A percentile compares a stretch with the other conserved stretches of the same genome.
Conservation (phyloP, 1,140 invertebrate genomes). For the Neodiprion fabricii region DNA sequence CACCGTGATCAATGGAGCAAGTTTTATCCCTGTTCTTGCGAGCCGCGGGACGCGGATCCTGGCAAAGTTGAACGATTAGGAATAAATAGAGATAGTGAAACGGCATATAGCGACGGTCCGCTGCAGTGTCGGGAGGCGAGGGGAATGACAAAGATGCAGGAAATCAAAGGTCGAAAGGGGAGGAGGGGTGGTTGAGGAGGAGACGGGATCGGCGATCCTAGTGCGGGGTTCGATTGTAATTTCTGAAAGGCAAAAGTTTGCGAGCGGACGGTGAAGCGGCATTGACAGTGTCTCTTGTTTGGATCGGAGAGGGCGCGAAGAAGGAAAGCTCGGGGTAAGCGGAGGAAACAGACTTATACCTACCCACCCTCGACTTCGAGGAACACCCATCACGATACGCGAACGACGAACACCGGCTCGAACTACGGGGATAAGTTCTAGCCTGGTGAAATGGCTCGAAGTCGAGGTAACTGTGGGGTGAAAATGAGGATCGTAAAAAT, state of each 20-base stretch:
- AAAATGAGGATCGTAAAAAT: slow-evolving; percentile 13
- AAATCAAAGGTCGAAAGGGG: too few relatives aligned
- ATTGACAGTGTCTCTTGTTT: not conserved
- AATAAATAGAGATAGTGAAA: not conserved
- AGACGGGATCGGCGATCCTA: not conserved
- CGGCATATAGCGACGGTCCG: not conserved
- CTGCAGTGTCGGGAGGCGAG: not conserved
- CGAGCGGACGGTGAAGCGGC: not conserved
- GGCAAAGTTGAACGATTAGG: slow-evolving; percentile 1
- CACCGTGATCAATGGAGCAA: not conserved
- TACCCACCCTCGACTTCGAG: not conserved
- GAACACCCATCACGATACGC: not conserved
- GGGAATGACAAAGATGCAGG: not conserved
- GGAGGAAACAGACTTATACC: not conserved
- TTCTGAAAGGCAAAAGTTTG: slow-evolving; percentile 5
- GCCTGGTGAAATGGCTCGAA: slow-evolving; percentile 2
- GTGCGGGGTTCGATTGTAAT: slow-evolving; percentile 7
- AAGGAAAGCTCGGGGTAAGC: not conserved
- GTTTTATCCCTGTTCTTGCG: slow-evolving; percentile 4
- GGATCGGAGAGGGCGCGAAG: not conserved
- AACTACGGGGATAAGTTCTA: slow-evolving; percentile 1
- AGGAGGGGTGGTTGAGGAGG: not conserved
- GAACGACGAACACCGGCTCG: not conserved
- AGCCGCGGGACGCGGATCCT: not conserved
- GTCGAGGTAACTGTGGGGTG: slow-evolving; percentile 7